These are phyloP conservation scores for Penaeus vannamei DNA, from an alignment of 1,140 invertebrate genomes.

Conservation along the genomic window DNA sequence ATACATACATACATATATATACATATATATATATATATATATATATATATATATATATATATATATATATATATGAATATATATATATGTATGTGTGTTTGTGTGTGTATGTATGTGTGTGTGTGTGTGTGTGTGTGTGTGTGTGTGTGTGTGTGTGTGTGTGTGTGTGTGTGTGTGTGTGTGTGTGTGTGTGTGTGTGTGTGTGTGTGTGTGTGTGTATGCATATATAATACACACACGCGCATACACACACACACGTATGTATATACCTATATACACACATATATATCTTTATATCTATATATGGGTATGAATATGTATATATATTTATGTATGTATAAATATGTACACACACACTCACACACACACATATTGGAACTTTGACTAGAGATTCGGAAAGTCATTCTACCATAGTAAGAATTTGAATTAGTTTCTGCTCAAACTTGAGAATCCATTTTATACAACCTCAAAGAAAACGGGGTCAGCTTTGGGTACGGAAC, in stretches of 20 bases:
- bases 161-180: not conserved
- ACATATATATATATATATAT: slow-evolving; percentile 7
- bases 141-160: not conserved
- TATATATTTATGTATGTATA: not conserved
- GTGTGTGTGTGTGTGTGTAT: not conserved
- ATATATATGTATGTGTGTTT: not conserved
- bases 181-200: not conserved
- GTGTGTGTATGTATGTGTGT: not conserved
- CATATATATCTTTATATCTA: not conserved
- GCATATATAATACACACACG: not conserved
- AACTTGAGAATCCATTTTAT: too few relatives aligned
- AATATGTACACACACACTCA: not conserved
- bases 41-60: slow-evolving; percentile 20
- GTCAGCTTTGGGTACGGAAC: too few relatives aligned
- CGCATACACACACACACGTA: not conserved
- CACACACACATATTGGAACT: not conserved
- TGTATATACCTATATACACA: not conserved
- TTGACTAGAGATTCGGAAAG: too few relatives aligned
- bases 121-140: not conserved
- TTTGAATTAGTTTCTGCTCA: too few relatives aligned
- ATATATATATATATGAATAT: not conserved
- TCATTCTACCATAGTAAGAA: too few relatives aligned
- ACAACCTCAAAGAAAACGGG: too few relatives aligned
- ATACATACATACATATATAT: not conserved
- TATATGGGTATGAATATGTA: not conserved